Evolutionary conservation across 1,140 invertebrate genomes (phyloP), one percentile per base, ranked within the genome.

Genomic region (Colletes latitarsis): DNA sequence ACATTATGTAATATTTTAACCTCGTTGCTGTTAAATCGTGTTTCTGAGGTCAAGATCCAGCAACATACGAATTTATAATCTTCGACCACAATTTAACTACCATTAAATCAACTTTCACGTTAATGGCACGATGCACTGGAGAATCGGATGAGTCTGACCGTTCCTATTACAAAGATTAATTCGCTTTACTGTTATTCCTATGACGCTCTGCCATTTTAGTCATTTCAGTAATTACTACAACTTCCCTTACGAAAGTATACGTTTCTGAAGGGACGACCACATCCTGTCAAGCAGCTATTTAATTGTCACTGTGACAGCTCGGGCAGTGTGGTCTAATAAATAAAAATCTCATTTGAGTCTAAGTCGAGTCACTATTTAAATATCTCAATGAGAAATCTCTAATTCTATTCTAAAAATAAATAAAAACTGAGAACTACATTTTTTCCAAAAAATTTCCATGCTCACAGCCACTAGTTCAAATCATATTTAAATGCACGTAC

Each of bases 111-210:
- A 57, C 12, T 53, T 53, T 21, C 21, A 49, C 21, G 17, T 15
- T 52, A 78, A 71, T 43, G 58, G n/a, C 30, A 62, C 9, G n/a
- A 39, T 60, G 46, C n/a, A 17, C 8, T 12, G 14, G 55, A 41
- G 53, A 57, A 60, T 49, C 12, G 4, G 43, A 49, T 21, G 8
- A 60, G 3, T 10, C 12, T 64, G 19, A 19, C 10, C 17, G 55
- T 39, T 19, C 4, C 66, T 43, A 1, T 43, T 66, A 52, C 55
- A 60, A 78, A 77, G 57, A 77, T 77, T 71, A 77, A 78, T 78
- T 63, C 12, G 17, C 57, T 70, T 71, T 21, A 43, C 46, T 71
- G 49, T 62, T 52, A 43, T 71, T 78, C 39, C 68, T 57, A 39
- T 14, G 76, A 63, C 41, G n/a, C 57, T 30, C 10, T 53, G 57